Evolutionary conservation across 2,888 invertebrate genomes (phyloP).

Genomic region (Anoncus sp.): DNA sequence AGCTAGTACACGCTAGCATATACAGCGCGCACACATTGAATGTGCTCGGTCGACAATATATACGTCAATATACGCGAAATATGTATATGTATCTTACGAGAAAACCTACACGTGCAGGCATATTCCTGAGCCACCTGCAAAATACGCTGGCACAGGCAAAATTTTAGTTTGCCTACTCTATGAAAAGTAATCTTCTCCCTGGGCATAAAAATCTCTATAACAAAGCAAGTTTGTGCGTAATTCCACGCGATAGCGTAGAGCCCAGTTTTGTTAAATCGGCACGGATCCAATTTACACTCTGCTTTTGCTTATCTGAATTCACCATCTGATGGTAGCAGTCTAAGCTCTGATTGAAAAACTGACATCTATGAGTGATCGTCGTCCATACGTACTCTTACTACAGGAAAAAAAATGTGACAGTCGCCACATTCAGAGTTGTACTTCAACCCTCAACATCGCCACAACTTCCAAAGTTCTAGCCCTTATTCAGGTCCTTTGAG

Average conservation of each 20-base stretch:
- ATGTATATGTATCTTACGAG: constrained; percentile 4
- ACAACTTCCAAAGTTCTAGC: too few species aligned
- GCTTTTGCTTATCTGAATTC: too few species aligned
- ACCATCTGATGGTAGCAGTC: too few species aligned
- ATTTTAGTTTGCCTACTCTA: constrained; percentile 1
- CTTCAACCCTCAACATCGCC: background rate
- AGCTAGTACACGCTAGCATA: constrained; percentile 1
- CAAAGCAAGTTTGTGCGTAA: too few species aligned
- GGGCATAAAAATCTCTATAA: too few species aligned
- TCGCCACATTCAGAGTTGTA: background rate
- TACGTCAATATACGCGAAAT: constrained; percentile 19
- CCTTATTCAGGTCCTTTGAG: background rate
- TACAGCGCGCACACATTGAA: constrained; percentile 8
- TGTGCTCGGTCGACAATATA: constrained; percentile 11
- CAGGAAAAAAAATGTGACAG: background rate
- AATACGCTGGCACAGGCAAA: background rate
- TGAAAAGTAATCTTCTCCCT: background rate
- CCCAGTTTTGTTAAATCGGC: background rate
- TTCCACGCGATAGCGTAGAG: background rate
- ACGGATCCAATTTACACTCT: too few species aligned
- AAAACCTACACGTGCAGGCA: background rate
- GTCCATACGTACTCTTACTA: background rate
- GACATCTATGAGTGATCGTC: background rate
- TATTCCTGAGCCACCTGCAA: constrained; percentile 32
- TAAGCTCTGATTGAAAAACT: too few species aligned